Conservation (phyloP, 2,797 vertebrate genomes). For the Melanotaenia boesemani region DNA sequence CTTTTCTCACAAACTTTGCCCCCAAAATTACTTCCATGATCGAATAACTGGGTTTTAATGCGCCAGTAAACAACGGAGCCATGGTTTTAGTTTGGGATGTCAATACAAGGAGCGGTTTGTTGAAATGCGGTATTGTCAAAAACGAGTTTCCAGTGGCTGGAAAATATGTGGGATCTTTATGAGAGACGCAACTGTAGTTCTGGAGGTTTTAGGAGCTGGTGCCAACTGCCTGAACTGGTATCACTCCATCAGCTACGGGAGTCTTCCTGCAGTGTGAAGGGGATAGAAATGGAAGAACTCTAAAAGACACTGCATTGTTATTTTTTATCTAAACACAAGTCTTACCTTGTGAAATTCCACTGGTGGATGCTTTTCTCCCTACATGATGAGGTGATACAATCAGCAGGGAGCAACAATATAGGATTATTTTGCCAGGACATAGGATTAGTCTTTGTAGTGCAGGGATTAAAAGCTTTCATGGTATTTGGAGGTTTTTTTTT, state of each 20-base stretch:
- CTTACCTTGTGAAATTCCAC: not conserved
- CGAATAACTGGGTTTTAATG: slow-evolving; percentile 18
- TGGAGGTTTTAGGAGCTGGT: slow-evolving; percentile 27
- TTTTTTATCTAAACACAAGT: not conserved
- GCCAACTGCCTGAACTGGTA: slow-evolving; percentile 50
- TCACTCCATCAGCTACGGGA: slow-evolving; percentile 12
- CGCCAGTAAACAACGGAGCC: slow-evolving; percentile 63
- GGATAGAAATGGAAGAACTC: not conserved
- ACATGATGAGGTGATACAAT: slow-evolving; percentile 39
- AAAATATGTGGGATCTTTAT: slow-evolving; percentile 63
- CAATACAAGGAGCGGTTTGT: slow-evolving; percentile 70
- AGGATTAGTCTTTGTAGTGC: slow-evolving; percentile 13
- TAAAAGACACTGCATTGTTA: not conserved
- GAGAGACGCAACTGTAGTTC: slow-evolving; percentile 53
- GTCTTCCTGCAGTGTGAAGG: not conserved
- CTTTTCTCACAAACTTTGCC: slow-evolving; percentile 29
- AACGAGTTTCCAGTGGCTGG: slow-evolving; percentile 55
- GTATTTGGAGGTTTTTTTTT: slow-evolving; percentile 32
- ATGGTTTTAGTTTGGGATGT: slow-evolving; percentile 45
- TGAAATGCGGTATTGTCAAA: slow-evolving; percentile 46
- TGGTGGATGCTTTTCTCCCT: not conserved
- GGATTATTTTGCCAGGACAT: slow-evolving; percentile 48
- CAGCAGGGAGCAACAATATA: slow-evolving; percentile 21
- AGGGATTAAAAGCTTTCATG: slow-evolving; percentile 35
- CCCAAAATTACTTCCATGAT: slow-evolving; percentile 33